Conservation (phyloP, 1,140 invertebrate species). For the Leptopilina boulardi region DNA sequence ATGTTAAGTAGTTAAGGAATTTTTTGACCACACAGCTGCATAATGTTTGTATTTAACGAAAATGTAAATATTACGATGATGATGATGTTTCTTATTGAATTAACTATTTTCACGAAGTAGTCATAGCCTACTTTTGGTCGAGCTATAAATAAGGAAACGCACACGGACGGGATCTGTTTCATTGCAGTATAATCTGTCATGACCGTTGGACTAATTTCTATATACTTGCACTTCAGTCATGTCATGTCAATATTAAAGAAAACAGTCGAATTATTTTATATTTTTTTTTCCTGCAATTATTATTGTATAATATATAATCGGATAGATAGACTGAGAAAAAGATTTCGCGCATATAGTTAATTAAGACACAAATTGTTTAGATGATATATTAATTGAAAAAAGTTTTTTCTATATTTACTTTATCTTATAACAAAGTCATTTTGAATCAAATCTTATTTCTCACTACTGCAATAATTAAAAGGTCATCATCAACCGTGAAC, state of each 20-base stretch:
- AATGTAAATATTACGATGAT: constrained; percentile 14
- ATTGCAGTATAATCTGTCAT: constrained; percentile 24
- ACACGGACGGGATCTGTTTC: constrained; percentile 28
- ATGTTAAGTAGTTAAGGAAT: neutral
- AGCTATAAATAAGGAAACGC: constrained; percentile 32
- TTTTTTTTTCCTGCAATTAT: neutral
- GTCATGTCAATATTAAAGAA: constrained; percentile 16
- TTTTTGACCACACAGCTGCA: constrained; percentile 5
- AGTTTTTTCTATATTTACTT: too few relatives aligned
- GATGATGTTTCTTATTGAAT: constrained; percentile 27
- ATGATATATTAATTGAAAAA: too few relatives aligned
- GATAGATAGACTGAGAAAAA: neutral
- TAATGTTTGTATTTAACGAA: constrained; percentile 15
- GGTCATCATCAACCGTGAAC: neutral
- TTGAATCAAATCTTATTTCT: too few relatives aligned
- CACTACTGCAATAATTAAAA: neutral
- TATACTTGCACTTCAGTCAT: constrained; percentile 21
- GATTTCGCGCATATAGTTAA: neutral
- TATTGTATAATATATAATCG: neutral
- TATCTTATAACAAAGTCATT: too few relatives aligned
- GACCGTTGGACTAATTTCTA: constrained; percentile 24
- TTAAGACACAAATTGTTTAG: too few relatives aligned
- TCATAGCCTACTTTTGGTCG: constrained; percentile 31
- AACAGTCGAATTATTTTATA: neutral
- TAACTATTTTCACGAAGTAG: constrained; percentile 31